phyloP scores from a whole-genome alignment of 1,140 invertebrate genomes.

The Lepidurus arcticus region DNA sequence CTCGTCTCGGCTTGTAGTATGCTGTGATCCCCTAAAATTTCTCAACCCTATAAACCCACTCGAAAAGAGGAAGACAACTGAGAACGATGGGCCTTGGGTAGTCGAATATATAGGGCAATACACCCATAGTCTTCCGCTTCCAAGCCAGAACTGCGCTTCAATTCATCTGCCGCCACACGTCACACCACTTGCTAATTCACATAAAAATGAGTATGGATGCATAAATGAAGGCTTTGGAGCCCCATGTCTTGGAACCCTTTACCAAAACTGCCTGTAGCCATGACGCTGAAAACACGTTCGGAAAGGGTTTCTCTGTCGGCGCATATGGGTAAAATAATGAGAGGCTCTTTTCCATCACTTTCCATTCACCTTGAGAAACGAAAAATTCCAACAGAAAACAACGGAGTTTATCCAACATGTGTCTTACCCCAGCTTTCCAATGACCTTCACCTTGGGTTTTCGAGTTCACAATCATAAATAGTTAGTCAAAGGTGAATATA shows the following conservation, averaged over 20 bases:
- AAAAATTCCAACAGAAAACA: no score
- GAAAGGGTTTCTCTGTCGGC: no score
- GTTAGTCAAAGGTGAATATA: no score
- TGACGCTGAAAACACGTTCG: no score
- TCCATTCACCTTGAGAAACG: no score
- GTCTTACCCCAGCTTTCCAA: no score
- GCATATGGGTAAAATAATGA: no score
- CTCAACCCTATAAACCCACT: background rate
- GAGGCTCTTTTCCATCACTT: no score
- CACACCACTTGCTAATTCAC: background rate
- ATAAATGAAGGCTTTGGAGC: background rate
- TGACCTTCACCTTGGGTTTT: no score
- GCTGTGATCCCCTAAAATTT: background rate
- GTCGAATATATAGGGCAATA: background rate
- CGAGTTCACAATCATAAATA: no score
- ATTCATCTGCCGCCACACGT: background rate
- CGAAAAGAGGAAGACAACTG: background rate
- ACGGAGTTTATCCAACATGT: no score
- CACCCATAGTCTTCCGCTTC: background rate
- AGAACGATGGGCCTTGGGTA: background rate
- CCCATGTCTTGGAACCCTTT: background rate
- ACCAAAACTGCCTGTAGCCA: no score
- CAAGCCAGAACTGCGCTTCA: background rate
- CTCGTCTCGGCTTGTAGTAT: background rate
- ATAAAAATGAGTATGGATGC: background rate